Conservation (phyloP, 2,888 invertebrate species). For the Pycnomerus fuliginosus region DNA sequence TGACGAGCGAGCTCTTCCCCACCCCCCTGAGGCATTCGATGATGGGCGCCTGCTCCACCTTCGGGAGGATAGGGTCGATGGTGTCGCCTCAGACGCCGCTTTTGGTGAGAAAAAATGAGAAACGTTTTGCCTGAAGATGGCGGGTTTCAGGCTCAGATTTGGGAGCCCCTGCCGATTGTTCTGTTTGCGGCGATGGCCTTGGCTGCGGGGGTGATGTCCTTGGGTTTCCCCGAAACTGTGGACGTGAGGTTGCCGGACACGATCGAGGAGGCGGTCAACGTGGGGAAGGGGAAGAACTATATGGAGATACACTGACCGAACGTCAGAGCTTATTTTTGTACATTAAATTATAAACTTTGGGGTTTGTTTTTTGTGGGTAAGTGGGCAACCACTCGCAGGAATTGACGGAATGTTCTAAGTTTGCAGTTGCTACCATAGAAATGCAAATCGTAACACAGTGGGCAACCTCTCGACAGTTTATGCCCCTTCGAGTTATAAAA, state of each 20-base stretch:
- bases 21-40: slow-evolving; percentile 63
- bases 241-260: slow-evolving; percentile 68
- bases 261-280: slow-evolving; percentile 65
- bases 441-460: no score
- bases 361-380: no score
- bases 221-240: slow-evolving; percentile 69
- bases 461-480: no score
- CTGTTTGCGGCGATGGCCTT: slow-evolving; percentile 64
- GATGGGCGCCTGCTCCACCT: slow-evolving; percentile 65
- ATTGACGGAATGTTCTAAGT: no score
- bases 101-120: slow-evolving; percentile 7
- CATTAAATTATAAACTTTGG: no score
- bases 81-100: slow-evolving; percentile 69
- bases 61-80: slow-evolving; percentile 65
- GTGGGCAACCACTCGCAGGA: no score
- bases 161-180: slow-evolving; percentile 60
- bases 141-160: slow-evolving; percentile 45
- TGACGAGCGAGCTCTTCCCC: slow-evolving; percentile 69
- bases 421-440: no score
- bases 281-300: slow-evolving; percentile 43
- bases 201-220: slow-evolving; percentile 60
- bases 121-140: no score
- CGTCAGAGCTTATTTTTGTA: no score
- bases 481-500: no score
- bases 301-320: no score